Conservation (phyloP, 2,888 invertebrate genomes). For the Ceratothoa steindachneri region DNA sequence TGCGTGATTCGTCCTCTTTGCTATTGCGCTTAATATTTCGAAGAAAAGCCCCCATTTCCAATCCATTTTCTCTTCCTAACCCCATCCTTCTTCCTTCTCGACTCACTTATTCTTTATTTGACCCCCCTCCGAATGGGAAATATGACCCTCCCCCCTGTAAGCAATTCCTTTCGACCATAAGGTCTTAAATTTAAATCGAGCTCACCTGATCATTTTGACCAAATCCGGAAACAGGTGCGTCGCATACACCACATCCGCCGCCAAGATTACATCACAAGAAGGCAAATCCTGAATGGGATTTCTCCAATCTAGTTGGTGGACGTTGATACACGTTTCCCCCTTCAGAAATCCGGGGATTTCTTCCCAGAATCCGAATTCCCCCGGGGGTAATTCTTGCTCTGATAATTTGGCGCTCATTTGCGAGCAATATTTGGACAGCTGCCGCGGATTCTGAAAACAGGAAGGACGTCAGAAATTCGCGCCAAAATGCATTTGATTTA, state of each 20-base stretch:
- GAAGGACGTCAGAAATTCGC: too few species aligned
- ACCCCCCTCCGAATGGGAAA: too few species aligned
- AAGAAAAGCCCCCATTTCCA: too few species aligned
- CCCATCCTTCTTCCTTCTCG: too few species aligned
- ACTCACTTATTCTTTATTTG: too few species aligned
- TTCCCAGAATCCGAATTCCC: neutral
- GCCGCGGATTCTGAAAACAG: neutral
- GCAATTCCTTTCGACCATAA: too few species aligned
- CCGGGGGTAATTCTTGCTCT: constrained; percentile 7
- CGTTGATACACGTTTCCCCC: neutral
- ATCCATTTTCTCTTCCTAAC: too few species aligned
- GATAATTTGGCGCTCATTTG: neutral
- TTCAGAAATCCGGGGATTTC: neutral
- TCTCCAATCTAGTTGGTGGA: constrained; percentile 41
- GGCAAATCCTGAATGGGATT: constrained; percentile 14
- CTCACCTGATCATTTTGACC: constrained; percentile 28
- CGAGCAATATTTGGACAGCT: neutral
- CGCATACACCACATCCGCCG: constrained; percentile 43
- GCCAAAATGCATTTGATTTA: too few species aligned
- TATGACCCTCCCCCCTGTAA: too few species aligned
- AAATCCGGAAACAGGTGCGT: constrained; percentile 28
- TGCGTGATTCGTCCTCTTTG: too few species aligned
- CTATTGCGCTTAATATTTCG: too few species aligned
- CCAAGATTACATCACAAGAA: constrained; percentile 32
- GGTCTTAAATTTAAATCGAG: too few species aligned